Evolutionary conservation across 2,113 vertebrate species (phyloP).

Genomic region (Bostrychus sinensis): DNA sequence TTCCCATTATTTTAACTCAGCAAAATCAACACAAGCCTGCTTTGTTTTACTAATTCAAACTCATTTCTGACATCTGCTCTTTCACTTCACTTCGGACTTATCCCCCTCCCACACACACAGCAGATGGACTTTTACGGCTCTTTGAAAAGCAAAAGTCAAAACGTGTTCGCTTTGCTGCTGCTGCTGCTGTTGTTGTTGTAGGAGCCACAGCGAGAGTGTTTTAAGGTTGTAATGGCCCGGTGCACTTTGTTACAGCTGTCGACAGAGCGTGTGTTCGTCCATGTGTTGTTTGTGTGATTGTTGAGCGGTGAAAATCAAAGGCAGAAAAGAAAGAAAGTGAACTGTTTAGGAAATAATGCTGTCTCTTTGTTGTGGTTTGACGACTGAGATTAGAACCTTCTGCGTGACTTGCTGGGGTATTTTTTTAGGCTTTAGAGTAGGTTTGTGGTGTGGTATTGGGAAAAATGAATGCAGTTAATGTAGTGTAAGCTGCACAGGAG

Average conservation of each 20-base stretch:
- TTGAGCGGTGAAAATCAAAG: background rate
- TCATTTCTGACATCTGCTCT: background rate
- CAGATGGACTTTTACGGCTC: constrained; percentile 4
- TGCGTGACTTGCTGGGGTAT: too few relatives aligned
- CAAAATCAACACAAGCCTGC: background rate
- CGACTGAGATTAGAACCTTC: too few relatives aligned
- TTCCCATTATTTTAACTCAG: background rate
- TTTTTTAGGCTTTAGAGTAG: too few relatives aligned
- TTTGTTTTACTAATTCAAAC: background rate
- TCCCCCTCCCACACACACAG: background rate
- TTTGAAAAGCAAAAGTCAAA: background rate
- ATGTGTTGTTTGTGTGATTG: background rate
- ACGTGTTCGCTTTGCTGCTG: background rate
- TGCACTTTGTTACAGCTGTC: background rate
- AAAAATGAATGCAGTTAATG: too few relatives aligned
- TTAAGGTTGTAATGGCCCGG: background rate
- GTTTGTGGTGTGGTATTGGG: too few relatives aligned
- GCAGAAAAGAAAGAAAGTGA: background rate
- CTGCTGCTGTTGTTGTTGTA: constrained; percentile 4
- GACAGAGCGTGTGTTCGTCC: background rate
- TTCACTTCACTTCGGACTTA: background rate
- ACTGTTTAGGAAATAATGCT: background rate
- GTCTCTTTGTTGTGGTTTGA: too few relatives aligned
- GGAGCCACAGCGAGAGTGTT: background rate
- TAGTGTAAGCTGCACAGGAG: too few relatives aligned